These are phyloP conservation scores for Thecophora atra DNA, from an alignment of 2,888 invertebrate genomes.

Conservation along the genomic window DNA sequence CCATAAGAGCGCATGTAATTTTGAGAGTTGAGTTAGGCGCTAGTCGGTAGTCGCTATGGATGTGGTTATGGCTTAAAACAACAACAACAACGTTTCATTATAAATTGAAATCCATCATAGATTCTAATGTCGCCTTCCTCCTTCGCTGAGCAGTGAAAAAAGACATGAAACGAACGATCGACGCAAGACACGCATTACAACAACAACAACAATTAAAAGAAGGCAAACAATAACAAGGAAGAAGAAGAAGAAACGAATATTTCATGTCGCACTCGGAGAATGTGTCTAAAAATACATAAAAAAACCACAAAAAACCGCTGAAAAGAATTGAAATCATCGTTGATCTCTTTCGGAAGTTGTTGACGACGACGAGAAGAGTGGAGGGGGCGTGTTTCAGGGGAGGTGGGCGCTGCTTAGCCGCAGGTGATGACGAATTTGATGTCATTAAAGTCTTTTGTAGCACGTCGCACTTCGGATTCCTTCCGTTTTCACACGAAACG, in stretches of 20 bases:
- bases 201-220: not conserved
- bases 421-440: conserved; percentile 26
- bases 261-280: conserved; percentile 34
- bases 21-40: too few relatives aligned
- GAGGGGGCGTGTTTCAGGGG: not conserved
- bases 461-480: conserved; percentile 25
- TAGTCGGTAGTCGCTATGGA: too few relatives aligned
- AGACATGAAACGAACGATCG: not conserved
- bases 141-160: too few relatives aligned
- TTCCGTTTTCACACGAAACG: too few relatives aligned
- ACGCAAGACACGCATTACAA: not conserved
- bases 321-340: conserved; percentile 7
- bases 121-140: too few relatives aligned
- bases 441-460: conserved; percentile 21
- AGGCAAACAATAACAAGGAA: not conserved
- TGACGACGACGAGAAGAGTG: conserved; percentile 20
- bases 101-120: too few relatives aligned
- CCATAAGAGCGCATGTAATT: too few relatives aligned
- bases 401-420: not conserved
- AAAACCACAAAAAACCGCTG: conserved; percentile 26
- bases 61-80: too few relatives aligned
- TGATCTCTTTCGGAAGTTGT: conserved; percentile 39
- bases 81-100: too few relatives aligned
- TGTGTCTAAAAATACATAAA: conserved; percentile 35
- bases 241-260: not conserved